Evolutionary conservation across 2,888 invertebrate genomes (phyloP).

Genomic region (Tetragonula carbonaria): DNA sequence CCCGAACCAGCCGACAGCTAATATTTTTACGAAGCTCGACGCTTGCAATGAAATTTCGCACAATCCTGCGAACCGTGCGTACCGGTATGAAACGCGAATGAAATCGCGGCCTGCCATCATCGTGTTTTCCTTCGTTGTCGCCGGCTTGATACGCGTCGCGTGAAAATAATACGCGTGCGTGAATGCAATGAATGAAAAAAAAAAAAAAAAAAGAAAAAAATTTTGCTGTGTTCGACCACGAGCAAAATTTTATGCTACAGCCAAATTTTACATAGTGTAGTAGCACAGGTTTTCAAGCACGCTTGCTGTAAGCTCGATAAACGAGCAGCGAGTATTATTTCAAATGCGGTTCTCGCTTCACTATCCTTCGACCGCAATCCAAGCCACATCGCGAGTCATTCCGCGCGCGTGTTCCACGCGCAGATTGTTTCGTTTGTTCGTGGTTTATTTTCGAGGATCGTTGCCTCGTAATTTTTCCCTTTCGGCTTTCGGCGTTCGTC

Average conservation of each 20-base stretch:
- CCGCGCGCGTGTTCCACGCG: background rate
- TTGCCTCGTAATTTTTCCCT: background rate
- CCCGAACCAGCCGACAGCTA: slow-evolving; percentile 8
- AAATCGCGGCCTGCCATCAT: background rate
- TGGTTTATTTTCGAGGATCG: background rate
- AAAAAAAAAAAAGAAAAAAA: no score
- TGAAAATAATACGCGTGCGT: background rate
- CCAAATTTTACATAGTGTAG: slow-evolving; percentile 16
- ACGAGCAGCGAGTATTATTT: slow-evolving; percentile 20
- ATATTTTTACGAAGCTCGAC: slow-evolving; percentile 13
- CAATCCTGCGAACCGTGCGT: background rate
- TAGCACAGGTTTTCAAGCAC: slow-evolving; percentile 1
- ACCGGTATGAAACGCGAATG: no score
- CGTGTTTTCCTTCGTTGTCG: background rate
- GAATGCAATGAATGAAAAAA: background rate
- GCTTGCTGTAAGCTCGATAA: slow-evolving; percentile 8
- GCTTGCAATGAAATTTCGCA: background rate
- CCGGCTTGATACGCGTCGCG: background rate
- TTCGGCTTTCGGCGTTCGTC: background rate
- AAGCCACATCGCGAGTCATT: background rate
- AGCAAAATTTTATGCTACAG: background rate
- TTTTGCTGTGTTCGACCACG: no score
- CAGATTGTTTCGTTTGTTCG: background rate
- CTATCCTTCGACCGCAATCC: background rate
- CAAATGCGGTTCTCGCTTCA: slow-evolving; percentile 14